Conservation (phyloP, 2,888 invertebrate species). For the Volucella inanis region DNA sequence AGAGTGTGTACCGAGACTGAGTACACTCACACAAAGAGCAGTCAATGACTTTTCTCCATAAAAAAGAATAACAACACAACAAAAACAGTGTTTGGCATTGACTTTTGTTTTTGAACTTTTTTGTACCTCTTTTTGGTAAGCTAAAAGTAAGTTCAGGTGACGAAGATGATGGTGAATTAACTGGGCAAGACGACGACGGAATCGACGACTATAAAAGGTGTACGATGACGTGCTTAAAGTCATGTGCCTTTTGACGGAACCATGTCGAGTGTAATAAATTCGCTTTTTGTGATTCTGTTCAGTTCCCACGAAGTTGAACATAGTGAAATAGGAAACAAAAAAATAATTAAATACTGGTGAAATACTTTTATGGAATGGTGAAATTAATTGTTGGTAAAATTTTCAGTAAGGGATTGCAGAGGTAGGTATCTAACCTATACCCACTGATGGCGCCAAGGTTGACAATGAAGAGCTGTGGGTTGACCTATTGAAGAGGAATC, state of each 20-base stretch:
- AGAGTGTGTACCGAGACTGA: neutral
- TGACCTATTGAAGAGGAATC: too few relatives aligned
- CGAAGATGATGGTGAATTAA: slow-evolving; percentile 31
- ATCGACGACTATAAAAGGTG: slow-evolving; percentile 5
- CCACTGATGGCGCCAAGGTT: too few relatives aligned
- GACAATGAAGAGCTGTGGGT: too few relatives aligned
- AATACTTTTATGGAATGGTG: slow-evolving; percentile 29
- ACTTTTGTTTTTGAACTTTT: slow-evolving; percentile 43
- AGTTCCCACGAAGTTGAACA: slow-evolving; percentile 34
- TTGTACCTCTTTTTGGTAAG: slow-evolving; percentile 12
- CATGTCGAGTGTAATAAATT: slow-evolving; percentile 38
- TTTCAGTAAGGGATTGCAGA: neutral
- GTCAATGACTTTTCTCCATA: slow-evolving; percentile 59
- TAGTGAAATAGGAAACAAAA: slow-evolving; percentile 28
- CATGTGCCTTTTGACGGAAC: slow-evolving; percentile 52
- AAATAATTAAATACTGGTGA: neutral
- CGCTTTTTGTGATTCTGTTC: slow-evolving; percentile 2
- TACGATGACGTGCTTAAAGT: slow-evolving; percentile 62
- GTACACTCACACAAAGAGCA: slow-evolving; percentile 9
- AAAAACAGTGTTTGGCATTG: slow-evolving; percentile 65
- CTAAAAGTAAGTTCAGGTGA: slow-evolving; percentile 60
- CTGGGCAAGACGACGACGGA: neutral
- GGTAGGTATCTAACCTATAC: too few relatives aligned
- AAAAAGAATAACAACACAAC: slow-evolving; percentile 15
- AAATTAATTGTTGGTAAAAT: slow-evolving; percentile 13